A percentile compares a stretch with the other conserved stretches of the same genome.
Evolutionary conservation across 2,113 vertebrate genomes (phyloP).

Genomic region (Lathamus discolor): DNA sequence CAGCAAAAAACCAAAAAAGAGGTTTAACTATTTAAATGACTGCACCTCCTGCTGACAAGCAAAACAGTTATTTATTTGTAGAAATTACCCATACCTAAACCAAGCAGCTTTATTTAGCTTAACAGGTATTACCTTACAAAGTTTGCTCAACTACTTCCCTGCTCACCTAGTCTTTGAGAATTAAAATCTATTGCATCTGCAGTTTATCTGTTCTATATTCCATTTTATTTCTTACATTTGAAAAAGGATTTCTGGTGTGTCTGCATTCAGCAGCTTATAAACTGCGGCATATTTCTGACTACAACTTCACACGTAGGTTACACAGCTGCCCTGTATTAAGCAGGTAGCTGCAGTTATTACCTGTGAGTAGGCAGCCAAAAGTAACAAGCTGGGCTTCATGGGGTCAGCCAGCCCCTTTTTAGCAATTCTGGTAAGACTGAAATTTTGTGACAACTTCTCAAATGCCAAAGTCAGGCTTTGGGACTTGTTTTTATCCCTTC

Average conservation of each 20-base stretch:
- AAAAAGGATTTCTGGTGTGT: background rate
- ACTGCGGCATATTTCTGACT: background rate
- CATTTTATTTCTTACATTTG: background rate
- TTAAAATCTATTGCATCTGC: background rate
- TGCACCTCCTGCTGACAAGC: background rate
- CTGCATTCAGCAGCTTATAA: too few relatives aligned
- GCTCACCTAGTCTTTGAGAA: background rate
- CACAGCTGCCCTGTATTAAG: background rate
- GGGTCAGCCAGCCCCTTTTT: background rate
- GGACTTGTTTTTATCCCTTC: background rate
- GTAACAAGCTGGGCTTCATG: background rate
- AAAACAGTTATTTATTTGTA: background rate
- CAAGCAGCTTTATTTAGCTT: background rate
- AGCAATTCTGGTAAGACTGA: background rate
- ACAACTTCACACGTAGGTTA: rapidly evolving
- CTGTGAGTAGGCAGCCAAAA: background rate
- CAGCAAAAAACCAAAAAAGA: background rate
- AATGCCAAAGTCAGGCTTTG: rapidly evolving
- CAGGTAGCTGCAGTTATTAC: background rate
- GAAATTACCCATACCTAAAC: background rate
- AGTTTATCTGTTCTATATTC: background rate
- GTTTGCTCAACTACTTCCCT: background rate
- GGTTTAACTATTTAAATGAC: background rate
- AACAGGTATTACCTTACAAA: background rate
- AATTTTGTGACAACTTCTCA: background rate